These are phyloP conservation scores for Zaprionus kolodkinae DNA, from an alignment of 1,140 invertebrate genomes.

Conservation along the genomic window DNA sequence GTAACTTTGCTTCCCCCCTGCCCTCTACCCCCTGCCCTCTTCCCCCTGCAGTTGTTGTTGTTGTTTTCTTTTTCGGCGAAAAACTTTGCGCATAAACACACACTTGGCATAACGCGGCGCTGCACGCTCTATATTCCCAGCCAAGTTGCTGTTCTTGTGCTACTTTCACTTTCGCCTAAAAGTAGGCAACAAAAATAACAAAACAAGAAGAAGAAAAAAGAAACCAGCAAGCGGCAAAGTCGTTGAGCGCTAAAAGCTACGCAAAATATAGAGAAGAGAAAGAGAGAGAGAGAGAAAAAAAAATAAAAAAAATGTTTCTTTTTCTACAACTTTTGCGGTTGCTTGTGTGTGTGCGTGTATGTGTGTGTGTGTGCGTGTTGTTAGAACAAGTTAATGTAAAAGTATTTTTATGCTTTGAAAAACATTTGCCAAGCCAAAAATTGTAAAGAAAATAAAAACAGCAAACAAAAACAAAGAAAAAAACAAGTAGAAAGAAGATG, in stretches of 20 bases:
- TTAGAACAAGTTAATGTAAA: constrained; percentile 81
- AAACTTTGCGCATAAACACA: constrained; percentile 60
- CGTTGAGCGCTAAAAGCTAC: constrained; percentile 79
- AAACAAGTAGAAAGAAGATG: neutral
- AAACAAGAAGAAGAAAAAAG: constrained; percentile 7
- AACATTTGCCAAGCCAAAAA: constrained; percentile 78
- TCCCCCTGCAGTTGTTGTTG: neutral
- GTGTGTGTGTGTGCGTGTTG: constrained; percentile 57
- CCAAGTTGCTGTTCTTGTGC: constrained; percentile 69
- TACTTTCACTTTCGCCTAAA: constrained; percentile 55
- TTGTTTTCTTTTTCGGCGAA: constrained; percentile 28
- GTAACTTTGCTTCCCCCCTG: constrained; percentile 34
- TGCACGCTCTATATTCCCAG: constrained; percentile 39
- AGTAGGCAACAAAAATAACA: constrained; percentile 63
- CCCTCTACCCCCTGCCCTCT: neutral
- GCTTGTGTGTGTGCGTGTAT: neutral
- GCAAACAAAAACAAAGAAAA: constrained; percentile 30
- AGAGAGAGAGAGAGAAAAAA: constrained; percentile 22
- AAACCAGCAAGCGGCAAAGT: constrained; percentile 60
- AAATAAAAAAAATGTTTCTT: constrained; percentile 20
- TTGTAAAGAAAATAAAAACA: constrained; percentile 79
- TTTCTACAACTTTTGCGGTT: constrained; percentile 70
- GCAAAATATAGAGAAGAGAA: constrained; percentile 41
- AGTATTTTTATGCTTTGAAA: constrained; percentile 83
- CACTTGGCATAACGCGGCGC: constrained; percentile 60